Evolutionary conservation across 2,797 vertebrate species (phyloP).

Genomic region (Carcharodon carcharias): DNA sequence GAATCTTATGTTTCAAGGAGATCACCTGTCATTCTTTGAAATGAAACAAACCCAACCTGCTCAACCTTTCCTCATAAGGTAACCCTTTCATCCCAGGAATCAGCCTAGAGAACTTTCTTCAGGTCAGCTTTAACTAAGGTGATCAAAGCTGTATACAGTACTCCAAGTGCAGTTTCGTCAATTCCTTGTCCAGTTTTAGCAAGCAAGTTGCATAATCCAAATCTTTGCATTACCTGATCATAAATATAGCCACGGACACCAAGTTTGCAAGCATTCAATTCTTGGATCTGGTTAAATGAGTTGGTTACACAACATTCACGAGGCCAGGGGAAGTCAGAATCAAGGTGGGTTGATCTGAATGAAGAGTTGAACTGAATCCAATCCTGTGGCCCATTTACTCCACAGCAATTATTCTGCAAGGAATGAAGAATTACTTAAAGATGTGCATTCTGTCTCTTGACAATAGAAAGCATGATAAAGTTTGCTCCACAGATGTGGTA

Average conservation of each 20-base stretch:
- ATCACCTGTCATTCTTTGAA: too few species aligned
- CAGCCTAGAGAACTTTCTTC: too few species aligned
- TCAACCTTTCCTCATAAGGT: too few species aligned
- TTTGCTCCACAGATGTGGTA: neutral
- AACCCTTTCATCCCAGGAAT: neutral
- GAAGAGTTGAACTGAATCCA: conserved; percentile 60
- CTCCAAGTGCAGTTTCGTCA: neutral
- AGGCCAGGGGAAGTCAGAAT: conserved; percentile 66
- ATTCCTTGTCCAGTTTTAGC: neutral
- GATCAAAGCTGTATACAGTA: neutral
- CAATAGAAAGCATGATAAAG: neutral
- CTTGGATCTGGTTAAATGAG: conserved; percentile 43
- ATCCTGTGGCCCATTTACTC: conserved; percentile 59
- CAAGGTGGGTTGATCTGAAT: conserved; percentile 49
- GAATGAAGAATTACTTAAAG: neutral
- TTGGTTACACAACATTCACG: conserved; percentile 57
- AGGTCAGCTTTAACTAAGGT: neutral
- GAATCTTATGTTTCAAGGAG: too few species aligned
- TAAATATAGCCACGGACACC: conserved; percentile 59
- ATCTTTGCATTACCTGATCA: conserved; percentile 48
- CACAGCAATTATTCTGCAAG: conserved; percentile 61
- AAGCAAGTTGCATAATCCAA: neutral
- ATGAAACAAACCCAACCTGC: too few species aligned
- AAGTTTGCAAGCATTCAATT: conserved; percentile 59
- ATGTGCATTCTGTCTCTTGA: neutral